These are phyloP conservation scores for Drosophila diplacantha DNA, from an alignment of 2,888 invertebrate genomes.

Conservation along the genomic window DNA sequence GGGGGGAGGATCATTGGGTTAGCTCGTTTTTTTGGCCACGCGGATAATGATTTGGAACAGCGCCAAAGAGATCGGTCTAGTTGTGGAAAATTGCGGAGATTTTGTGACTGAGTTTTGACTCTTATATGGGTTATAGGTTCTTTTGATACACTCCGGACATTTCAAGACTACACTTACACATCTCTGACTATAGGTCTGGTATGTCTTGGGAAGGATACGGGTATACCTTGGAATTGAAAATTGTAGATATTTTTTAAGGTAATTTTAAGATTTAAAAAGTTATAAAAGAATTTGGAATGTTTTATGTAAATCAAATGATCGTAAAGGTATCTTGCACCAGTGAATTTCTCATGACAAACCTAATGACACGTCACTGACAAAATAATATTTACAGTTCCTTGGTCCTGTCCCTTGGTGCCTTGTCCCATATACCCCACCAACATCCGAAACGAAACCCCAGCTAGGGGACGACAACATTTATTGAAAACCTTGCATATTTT, in stretches of 20 bases:
- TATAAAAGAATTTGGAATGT: no score
- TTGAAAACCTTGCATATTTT: constrained; percentile 55
- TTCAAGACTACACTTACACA: not conserved
- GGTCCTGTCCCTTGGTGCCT: no score
- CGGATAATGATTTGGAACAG: constrained; percentile 19
- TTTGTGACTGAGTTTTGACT: constrained; percentile 4
- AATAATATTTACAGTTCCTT: no score
- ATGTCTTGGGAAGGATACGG: no score
- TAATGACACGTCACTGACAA: not conserved
- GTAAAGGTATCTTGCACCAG: not conserved
- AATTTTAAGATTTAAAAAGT: no score
- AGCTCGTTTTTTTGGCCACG: constrained; percentile 15
- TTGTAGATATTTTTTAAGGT: no score
- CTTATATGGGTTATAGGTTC: not conserved
- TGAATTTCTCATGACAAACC: not conserved
- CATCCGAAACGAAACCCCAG: not conserved
- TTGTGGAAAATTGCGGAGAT: constrained; percentile 4
- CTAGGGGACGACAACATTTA: constrained; percentile 16
- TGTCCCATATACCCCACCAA: no score
- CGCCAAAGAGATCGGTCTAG: constrained; percentile 6
- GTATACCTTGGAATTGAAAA: no score
- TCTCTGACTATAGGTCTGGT: no score
- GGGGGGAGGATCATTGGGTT: constrained; percentile 28
- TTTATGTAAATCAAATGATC: no score
- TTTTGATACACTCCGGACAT: not conserved